Evolutionary conservation across 2,113 vertebrate genomes (phyloP).

Genomic region (Lanius collurio): DNA sequence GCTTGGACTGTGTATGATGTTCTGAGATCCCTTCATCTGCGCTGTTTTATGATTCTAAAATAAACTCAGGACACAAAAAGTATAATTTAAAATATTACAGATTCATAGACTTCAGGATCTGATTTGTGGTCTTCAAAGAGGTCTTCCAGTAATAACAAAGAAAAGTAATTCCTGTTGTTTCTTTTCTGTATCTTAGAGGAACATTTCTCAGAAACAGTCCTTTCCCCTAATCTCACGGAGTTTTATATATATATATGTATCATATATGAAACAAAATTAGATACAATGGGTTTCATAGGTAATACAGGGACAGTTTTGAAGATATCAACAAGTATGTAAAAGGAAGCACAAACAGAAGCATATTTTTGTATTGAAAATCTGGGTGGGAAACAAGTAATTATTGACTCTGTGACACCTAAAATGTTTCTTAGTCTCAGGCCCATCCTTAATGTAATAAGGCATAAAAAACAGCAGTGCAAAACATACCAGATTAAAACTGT

Average conservation of each 20-base stretch:
- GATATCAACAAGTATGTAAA: neutral
- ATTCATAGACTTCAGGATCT: neutral
- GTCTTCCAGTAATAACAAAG: neutral
- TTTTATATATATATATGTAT: neutral
- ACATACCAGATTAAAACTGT: neutral
- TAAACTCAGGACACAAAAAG: neutral
- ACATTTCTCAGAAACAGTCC: neutral
- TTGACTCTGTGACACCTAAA: neutral
- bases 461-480: neutral
- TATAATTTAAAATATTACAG: neutral
- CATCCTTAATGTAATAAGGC: neutral
- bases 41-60: neutral
- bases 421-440: neutral
- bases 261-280: neutral
- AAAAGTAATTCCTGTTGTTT: neutral
- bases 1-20: neutral
- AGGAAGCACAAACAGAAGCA: neutral
- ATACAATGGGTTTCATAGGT: neutral
- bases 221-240: neutral
- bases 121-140: neutral
- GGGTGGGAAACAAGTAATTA: neutral
- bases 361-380: neutral
- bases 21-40: neutral
- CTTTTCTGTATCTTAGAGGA: neutral
- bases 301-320: neutral